Evolutionary conservation across 2,888 invertebrate genomes (phyloP), one percentile per base, ranked within the genome.

Genomic region (Oegoconia quadripuncta): DNA sequence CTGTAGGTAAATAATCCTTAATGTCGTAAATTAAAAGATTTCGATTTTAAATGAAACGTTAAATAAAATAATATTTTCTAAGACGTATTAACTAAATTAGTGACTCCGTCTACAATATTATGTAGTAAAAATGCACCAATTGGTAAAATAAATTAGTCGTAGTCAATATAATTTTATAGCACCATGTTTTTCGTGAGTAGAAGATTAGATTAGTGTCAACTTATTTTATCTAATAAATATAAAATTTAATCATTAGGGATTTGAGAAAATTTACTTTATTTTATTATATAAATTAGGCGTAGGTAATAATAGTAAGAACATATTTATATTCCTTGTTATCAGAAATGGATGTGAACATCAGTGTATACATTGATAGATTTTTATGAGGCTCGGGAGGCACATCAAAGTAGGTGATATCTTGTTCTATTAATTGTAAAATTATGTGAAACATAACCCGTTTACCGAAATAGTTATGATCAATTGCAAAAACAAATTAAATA

Each of bases 381-480:
- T 59, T 52, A 44, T 62, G 63, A 67, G 73, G 66, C 60, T 68
- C 40, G 57, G 77, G 84, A 82, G 84, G 81, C 80, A 59, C 79
- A 73, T 73, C 74, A 65, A 69, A 68, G 74, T 66, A 65, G 50
- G 49, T 28, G 39, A 37, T 39, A 39, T 50, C 36, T 30, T 29
- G 30, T 34, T 30, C 14, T 34, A n/a, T n/a, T n/a, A 30, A 14
- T 39, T 42, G 14, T 23, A 29, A 32, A 27, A 28, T 37, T 28
- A 32, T 39, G 16, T 18, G 7, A 52, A 50, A 51, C 53, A 30
- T 11, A n/a, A n/a, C 25, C 4, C n/a, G 8, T 25, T 11, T 11
- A 5, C 5, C 2, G 9, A 25, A 25, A 5, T 25, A 25, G 9
- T 25, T n/a, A 2, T 27, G 36, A 29, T 39, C n/a, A 37, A 28